These are phyloP conservation scores for Plumapathes pennacea DNA, from an alignment of 92 coral and sea anemone genomes.

Conservation along the genomic window DNA sequence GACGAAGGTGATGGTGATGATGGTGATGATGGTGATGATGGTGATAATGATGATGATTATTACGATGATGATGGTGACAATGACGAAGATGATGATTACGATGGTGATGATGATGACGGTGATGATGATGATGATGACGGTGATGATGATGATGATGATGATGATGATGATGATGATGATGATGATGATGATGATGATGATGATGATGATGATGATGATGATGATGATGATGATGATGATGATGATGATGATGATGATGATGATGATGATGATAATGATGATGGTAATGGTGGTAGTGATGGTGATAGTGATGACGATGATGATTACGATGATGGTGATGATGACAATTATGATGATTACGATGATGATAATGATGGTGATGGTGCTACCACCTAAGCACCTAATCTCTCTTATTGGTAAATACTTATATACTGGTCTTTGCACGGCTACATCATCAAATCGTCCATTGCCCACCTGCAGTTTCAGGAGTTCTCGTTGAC, in stretches of 20 bases:
- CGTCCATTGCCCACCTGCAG: too few relatives aligned
- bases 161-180: conserved; percentile 8
- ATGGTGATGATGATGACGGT: background rate
- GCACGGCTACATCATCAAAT: too few relatives aligned
- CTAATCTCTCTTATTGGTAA: too few relatives aligned
- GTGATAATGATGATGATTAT: too few relatives aligned
- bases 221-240: conserved; percentile 13
- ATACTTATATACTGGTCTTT: too few relatives aligned
- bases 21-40: too few relatives aligned
- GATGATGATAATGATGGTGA: too few relatives aligned
- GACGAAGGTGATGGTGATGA: too few relatives aligned
- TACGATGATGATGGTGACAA: background rate
- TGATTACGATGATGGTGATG: too few relatives aligned
- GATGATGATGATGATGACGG: conserved; percentile 9
- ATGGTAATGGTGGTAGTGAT: conserved; percentile 1
- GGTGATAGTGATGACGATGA: background rate
- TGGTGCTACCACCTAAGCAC: too few relatives aligned
- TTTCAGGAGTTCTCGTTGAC: conserved; percentile 75
- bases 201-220: conserved; percentile 23
- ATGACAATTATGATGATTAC: too few relatives aligned
- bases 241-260: conserved; percentile 6
- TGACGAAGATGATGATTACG: background rate
- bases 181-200: conserved; percentile 18
- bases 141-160: conserved; percentile 21
- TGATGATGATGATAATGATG: conserved; percentile 11